A percentile compares a stretch with the other conserved stretches of the same genome.
These are phyloP conservation scores for Drosophila rellima DNA, from an alignment of 2,888 invertebrate species.

Conservation along the genomic window DNA sequence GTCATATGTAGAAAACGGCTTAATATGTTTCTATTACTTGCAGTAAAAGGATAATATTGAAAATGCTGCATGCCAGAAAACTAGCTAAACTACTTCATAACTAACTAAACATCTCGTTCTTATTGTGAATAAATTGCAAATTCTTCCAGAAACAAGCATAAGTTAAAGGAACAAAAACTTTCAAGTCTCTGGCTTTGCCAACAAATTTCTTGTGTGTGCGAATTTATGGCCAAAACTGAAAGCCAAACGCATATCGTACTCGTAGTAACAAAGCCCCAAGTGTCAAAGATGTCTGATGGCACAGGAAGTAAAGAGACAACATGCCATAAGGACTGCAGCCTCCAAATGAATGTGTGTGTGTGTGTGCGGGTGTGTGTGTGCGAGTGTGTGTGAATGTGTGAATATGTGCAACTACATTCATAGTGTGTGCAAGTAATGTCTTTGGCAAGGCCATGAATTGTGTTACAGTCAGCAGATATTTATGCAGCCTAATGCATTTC, in stretches of 20 bases:
- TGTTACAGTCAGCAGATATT: conserved; percentile 64
- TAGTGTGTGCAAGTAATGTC: conserved; percentile 46
- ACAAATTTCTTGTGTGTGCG: conserved; percentile 28
- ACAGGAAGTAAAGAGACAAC: conserved; percentile 29
- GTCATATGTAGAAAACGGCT: too few species aligned
- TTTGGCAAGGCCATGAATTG: conserved; percentile 49
- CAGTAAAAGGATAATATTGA: neutral
- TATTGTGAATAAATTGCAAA: conserved; percentile 7
- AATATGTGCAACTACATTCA: neutral
- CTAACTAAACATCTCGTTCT: neutral
- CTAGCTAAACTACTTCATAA: neutral
- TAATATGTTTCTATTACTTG: too few species aligned
- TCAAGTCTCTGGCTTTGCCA: conserved; percentile 11
- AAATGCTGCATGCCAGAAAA: too few species aligned
- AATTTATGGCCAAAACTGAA: conserved; percentile 34
- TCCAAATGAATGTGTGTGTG: conserved; percentile 4
- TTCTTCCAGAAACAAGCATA: conserved; percentile 3
- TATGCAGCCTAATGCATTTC: conserved; percentile 63
- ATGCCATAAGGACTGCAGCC: conserved; percentile 34
- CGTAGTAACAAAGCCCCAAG: conserved; percentile 41
- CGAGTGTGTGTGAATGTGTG: neutral
- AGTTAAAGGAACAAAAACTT: conserved; percentile 21
- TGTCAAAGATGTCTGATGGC: conserved; percentile 50
- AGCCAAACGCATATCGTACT: conserved; percentile 40
- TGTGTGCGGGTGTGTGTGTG: neutral